These are phyloP conservation scores for Clytia hemisphaerica DNA, from an alignment of 30 jellyfish, hydroid and myxozoan species.

Conservation along the genomic window DNA sequence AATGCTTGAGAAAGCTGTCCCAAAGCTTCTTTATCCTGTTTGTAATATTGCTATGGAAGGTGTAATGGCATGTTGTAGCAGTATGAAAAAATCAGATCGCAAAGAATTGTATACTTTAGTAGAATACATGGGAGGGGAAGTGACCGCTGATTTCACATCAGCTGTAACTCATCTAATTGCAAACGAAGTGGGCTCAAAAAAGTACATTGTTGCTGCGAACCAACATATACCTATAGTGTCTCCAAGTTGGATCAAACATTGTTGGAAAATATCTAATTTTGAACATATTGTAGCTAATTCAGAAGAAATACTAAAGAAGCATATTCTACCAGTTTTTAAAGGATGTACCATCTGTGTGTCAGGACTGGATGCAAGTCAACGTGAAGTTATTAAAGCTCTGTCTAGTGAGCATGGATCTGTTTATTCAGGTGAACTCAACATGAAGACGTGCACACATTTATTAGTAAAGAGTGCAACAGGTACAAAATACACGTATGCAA, in stretches of 20 bases:
- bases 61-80: slow-evolving; percentile 84
- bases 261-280: slow-evolving; percentile 54
- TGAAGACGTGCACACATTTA: slow-evolving; percentile 92
- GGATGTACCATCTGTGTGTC: slow-evolving; percentile 97
- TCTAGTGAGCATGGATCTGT: slow-evolving; percentile 73
- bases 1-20: slow-evolving; percentile 42
- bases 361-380: slow-evolving; percentile 42
- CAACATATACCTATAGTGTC: slow-evolving; percentile 51
- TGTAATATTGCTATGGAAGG: slow-evolving; percentile 61
- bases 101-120: slow-evolving; percentile 31
- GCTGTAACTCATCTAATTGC: slow-evolving; percentile 91
- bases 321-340: slow-evolving; percentile 55
- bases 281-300: slow-evolving; percentile 30
- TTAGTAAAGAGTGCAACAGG: slow-evolving; percentile 62
- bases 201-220: slow-evolving; percentile 70
- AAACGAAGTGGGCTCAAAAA: slow-evolving; percentile 94
- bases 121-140: slow-evolving; percentile 75
- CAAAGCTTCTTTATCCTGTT: slow-evolving; percentile 47
- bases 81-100: slow-evolving; percentile 57
- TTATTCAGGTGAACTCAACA: slow-evolving; percentile 84
- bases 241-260: slow-evolving; percentile 65
- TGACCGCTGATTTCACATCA: slow-evolving; percentile 60
- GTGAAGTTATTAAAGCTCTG: slow-evolving; percentile 48
- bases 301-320: slow-evolving; percentile 10
- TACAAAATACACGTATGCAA: slow-evolving; percentile 78